Base-by-base conservation (phyloP, 2,888 invertebrate species). In the Macrophya alboannulata region DNA sequence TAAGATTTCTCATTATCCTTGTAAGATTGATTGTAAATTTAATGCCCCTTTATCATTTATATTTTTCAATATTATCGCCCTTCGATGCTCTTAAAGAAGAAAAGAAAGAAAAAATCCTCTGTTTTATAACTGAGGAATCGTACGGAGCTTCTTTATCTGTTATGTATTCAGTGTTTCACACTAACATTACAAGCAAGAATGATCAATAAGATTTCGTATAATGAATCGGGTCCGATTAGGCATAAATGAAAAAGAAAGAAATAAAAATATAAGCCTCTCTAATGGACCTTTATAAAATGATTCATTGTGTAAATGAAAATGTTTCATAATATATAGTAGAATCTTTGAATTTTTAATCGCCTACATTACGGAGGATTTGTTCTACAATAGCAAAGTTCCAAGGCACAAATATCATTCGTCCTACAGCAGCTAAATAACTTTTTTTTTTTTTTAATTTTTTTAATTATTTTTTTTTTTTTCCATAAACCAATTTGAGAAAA, bases 1-100 rank as follows among this genome's bases (percentile, higher is more conserved):
- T 81, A 62, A 81, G n/a, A 81, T 51, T 59, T 81, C 81, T 40
- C 40, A 81, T 62, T 77, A 77, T 77, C 31, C 37, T 25, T 37
- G 51, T 77, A 77, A 77, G 55, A 37, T 31, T 77, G 77, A 51
- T 77, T 77, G 37, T 31, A 74, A 74, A 48, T 74, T 74, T 21
- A 15, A 74, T 74, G 48, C 45, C 74, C 37, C 21, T 43, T 74
- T 48, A 74, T 45, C 21, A 25, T 8, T 74, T 48, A 74, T 10
- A n/a, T 72, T 43, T 72, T 72, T 9, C 71, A 40, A 40, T 40
- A 6, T 9, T 40, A 43, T 72, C 15, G 43, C 71, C n/a, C n/a
- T 72, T 72, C 5, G 43, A 21, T 40, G 43, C 43, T 72, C 6
- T 1, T 1, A 55, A 55, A 51, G 9, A 72, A 31, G 31, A 31